phyloP scores from a whole-genome alignment of 2,797 vertebrate genomes.

The Rhincodon typus region DNA sequence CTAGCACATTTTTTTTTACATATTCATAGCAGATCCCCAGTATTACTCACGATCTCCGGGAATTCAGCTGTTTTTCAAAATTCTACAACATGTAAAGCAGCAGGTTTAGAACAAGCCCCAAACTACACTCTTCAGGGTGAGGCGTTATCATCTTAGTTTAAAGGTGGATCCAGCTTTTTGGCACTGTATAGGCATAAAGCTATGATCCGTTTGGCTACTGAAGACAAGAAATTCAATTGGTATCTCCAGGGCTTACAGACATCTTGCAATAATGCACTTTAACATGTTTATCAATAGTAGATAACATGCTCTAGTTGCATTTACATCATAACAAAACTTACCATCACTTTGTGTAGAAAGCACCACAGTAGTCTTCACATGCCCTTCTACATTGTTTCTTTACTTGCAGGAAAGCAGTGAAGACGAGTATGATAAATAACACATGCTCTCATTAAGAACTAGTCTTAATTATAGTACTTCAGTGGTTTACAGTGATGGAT shows the following conservation, averaged over 20 bases:
- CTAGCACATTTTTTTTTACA: neutral
- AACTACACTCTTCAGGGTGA: neutral
- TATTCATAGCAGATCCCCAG: neutral
- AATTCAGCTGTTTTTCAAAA: neutral
- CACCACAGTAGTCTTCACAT: neutral
- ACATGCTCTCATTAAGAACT: neutral
- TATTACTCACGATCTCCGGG: neutral
- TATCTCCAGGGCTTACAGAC: neutral
- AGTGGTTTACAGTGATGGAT: too few relatives aligned
- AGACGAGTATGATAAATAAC: neutral
- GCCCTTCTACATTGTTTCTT: neutral
- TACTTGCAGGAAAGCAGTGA: neutral
- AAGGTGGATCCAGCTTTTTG: neutral
- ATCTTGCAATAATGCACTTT: neutral
- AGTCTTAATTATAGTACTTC: neutral
- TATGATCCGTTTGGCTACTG: neutral
- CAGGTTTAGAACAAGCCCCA: neutral
- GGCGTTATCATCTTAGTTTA: neutral
- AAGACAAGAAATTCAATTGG: neutral
- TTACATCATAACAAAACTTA: neutral
- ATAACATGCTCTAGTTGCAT: neutral
- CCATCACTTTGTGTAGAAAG: neutral
- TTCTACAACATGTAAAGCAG: neutral
- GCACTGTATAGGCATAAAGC: neutral
- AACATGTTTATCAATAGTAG: neutral